Evolutionary conservation across 1,140 invertebrate species (phyloP), one percentile per base, ranked within the genome.

Genomic region (Philopotamus ludificatus): DNA sequence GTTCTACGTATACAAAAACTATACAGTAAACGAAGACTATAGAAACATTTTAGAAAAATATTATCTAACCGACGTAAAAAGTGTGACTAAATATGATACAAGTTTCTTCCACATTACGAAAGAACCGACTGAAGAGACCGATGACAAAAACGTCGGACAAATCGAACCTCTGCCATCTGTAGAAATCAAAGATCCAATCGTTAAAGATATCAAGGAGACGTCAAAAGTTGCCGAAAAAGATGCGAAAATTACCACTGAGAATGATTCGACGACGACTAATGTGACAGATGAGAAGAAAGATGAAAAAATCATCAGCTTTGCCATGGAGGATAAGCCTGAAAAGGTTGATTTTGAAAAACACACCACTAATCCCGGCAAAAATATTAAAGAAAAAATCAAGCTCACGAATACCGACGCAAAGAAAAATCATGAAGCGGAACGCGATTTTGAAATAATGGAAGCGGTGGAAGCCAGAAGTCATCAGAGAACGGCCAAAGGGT

Each of bases 1-100:
- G 78, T 82, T 87, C 70, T 87, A 87, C 66, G 80, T 86, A 42
- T 86, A 86, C 70, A 84, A 84, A 70, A 86, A 86, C 59, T 81
- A 83, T 68, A 82, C 82, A 0, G 81, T 84, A 1, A 78, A 83
- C 59, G 80, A 85, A 41, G 80, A 84, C 21, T 86, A 82, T 58
- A 84, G 82, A 70, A 76, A 81, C 66, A 75, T 84, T 54, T 71
- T 87, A 21, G 74, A 79, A 73, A 79, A 84, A 50, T 79, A 82
- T 71, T 86, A 86, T 67, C 75, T 82, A 12, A 85, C 83, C 34
- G 82, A 85, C 28, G 84, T 87, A 0, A 79, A 81, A 71, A 83
- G 83, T 26, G 82, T 84, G 3, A 82, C 79, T 62, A 74, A 73
- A 47, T 78, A 81, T 60, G 75, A 79, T 25, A 75, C 74, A 39